phyloP scores from a whole-genome alignment of 1,140 invertebrate genomes.

The Drosophila rhopaloa region DNA sequence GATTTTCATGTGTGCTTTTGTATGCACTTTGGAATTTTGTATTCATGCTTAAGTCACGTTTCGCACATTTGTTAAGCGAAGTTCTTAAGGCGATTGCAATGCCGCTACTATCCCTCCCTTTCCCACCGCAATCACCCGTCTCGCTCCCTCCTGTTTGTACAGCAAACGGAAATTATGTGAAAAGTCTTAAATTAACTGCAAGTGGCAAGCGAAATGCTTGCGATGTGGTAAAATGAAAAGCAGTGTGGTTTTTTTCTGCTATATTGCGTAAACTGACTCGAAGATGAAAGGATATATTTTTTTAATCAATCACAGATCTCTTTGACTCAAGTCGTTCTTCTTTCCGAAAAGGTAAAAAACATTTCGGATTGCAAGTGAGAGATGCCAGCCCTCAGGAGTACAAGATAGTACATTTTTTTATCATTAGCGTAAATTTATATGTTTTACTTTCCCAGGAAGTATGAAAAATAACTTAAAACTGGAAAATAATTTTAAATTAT shows the following conservation, averaged over 20 bases:
- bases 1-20: constrained; percentile 62
- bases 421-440: too few species aligned
- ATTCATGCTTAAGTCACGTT: constrained; percentile 79
- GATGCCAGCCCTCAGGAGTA: background rate
- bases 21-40: constrained; percentile 76
- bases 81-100: constrained; percentile 79
- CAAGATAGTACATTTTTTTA: background rate
- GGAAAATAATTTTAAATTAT: too few species aligned
- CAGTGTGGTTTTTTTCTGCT: background rate
- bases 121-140: background rate
- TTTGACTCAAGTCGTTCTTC: constrained; percentile 5
- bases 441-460: too few species aligned
- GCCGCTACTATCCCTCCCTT: background rate
- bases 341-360: constrained; percentile 1
- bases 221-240: constrained; percentile 5
- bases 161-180: constrained; percentile 54
- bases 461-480: too few species aligned
- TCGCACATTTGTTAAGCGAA: constrained; percentile 80
- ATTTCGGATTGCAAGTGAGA: background rate
- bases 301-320: constrained; percentile 44
- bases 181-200: constrained; percentile 77
- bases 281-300: constrained; percentile 17
- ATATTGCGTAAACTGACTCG: constrained; percentile 19
- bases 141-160: constrained; percentile 15
- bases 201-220: constrained; percentile 41